Base-by-base conservation (phyloP, 1,140 invertebrate genomes). In the Lordiphosa stackelbergi region DNA sequence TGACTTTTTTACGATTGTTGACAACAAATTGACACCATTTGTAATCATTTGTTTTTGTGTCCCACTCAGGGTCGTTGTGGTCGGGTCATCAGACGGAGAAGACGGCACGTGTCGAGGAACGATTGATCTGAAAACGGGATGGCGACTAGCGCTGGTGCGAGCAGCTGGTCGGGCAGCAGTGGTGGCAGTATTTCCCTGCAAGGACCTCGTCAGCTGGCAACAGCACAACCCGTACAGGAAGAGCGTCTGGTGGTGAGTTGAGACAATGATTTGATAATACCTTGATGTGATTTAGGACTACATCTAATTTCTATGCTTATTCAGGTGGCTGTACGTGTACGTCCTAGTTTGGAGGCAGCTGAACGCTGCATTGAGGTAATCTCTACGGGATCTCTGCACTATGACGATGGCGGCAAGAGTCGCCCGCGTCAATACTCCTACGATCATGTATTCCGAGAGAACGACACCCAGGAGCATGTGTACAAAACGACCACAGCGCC, bases 401-500 rank as follows among this genome's bases (percentile, higher is more conserved):
- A 85, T 40, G 87, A 88, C 38, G 88, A 91, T 64, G 91, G 75
- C 83, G 78, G 84, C 45, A 86, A 86, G 53, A 87, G 79, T 46
- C 85, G 88, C 3, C 92, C 93, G 45, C 92, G 94, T 59, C 93
- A 96, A 78, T 98, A 96, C 88, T 91, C 93, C 0, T 98, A 96
- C 87, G 96, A 98, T 85, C 90, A 93, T 49, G 94, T 95, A 34
- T 97, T 98, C 85, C 91, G 90, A 1, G 94, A 95, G 85, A 90
- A 93, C 58, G 92, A 93, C 4, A 92, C 92, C 3, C 93, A 94
- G 65, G 93, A 94, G 78, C 91, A 94, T 59, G 95, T 98, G 2
- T 98, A 98, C 88, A 92, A 93, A 53, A 91, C 92, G 1, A 93
- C 93, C 0, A 95, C 91, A 58, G 95, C 95, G 69, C 92, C 94